Base-by-base conservation (phyloP, 2,888 invertebrate genomes). In the Chalcosyrphus nemorum region DNA sequence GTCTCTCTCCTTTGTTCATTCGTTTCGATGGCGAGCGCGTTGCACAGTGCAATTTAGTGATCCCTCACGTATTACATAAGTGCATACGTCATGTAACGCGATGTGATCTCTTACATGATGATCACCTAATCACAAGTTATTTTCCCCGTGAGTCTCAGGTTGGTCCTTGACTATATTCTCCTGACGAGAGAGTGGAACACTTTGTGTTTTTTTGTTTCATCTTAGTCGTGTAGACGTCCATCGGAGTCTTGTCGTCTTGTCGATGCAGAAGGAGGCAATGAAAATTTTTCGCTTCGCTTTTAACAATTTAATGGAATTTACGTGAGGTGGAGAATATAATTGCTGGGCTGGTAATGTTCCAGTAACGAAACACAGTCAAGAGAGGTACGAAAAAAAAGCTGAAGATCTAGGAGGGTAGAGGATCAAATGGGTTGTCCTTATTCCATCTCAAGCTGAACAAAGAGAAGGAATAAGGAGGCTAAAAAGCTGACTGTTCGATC, bases 1-100 rank as follows among this genome's bases (percentile, higher is more conserved):
- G n/a, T n/a, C n/a, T n/a, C n/a, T n/a, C n/a, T n/a, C n/a, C n/a
- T n/a, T n/a, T n/a, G n/a, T n/a, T n/a, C n/a, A n/a, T n/a, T n/a
- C n/a, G n/a, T n/a, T n/a, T n/a, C 35, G 15, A 11, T 38, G n/a
- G 17, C 11, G 50, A 47, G 66, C 77, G 65, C 77, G 57, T n/a
- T n/a, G n/a, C 70, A 50, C 32, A 77, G 70, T 32, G 59, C 80
- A 84, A 80, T 84, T 84, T 84, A 80, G 80, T 70, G 84, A 84
- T 80, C 80, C 43, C 84, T 74, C 84, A 84, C 84, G 84, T 84
- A 84, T 84, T 84, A 59, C 84, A 80, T 84, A 84, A 84, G 84
- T 84, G 84, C 84, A 84, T 84, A 80, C 84, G 84, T 84, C 84
- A 84, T 84, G 84, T 80, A 80, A 80, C 56, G 80, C 65, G 80